These are phyloP conservation scores for Nasonia longicornis DNA, from an alignment of 1,140 invertebrate species.

Conservation along the genomic window DNA sequence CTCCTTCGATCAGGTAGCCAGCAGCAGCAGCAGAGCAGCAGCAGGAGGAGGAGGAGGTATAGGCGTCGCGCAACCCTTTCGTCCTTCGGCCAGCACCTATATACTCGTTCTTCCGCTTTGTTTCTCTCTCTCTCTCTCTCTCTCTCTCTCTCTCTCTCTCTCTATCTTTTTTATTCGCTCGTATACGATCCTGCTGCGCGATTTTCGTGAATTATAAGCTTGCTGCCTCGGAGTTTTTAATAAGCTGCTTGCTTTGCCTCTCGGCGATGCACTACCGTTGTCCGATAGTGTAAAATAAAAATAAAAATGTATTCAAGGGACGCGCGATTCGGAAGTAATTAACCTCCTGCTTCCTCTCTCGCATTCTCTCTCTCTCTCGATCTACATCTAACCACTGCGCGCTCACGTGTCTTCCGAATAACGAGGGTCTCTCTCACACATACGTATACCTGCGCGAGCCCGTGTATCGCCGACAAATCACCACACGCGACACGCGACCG, in stretches of 20 bases:
- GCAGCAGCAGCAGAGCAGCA: too few relatives aligned
- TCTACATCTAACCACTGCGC: not conserved
- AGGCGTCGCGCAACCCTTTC: constrained; percentile 32
- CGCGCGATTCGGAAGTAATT: constrained; percentile 1
- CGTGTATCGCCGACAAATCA: constrained; percentile 60
- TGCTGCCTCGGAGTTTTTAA: not conserved
- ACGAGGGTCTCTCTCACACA: constrained; percentile 31
- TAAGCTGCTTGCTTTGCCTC: not conserved
- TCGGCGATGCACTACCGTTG: too few relatives aligned
- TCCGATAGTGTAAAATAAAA: too few relatives aligned
- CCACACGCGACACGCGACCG: constrained; percentile 61
- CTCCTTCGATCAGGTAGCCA: constrained; percentile 30
- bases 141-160: too few relatives aligned
- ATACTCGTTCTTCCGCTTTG: not conserved
- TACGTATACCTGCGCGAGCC: constrained; percentile 43
- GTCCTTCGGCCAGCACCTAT: constrained; percentile 33
- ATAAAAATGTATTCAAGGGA: not conserved
- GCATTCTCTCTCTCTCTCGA: not conserved
- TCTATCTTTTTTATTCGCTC: not conserved
- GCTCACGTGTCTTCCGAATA: not conserved
- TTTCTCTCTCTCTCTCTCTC: not conserved
- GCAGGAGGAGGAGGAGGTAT: not conserved
- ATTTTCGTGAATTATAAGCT: not conserved
- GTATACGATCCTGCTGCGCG: not conserved
- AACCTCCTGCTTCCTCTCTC: not conserved